Conservation (phyloP, 1,140 invertebrate species). For the Solenopsis fugax region DNA sequence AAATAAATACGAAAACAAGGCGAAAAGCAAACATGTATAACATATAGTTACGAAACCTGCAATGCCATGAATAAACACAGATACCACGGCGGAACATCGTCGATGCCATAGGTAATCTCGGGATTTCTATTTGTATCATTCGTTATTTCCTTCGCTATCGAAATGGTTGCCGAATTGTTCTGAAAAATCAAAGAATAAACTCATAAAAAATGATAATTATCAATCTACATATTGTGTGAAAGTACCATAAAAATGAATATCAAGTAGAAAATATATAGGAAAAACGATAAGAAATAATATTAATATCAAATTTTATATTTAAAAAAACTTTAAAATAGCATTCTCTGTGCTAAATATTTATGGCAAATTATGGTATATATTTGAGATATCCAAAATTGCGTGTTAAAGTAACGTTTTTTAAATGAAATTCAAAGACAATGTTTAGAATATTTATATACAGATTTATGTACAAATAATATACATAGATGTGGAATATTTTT, state of each 20-base stretch:
- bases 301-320: not conserved
- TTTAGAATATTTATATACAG: no score
- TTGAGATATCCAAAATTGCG: no score
- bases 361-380: no score
- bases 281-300: not conserved
- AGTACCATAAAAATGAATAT: not conserved
- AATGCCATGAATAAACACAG: constrained; percentile 93
- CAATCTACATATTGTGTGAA: not conserved
- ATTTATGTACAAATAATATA: no score
- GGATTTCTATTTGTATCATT: constrained; percentile 78
- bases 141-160: not conserved
- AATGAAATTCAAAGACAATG: no score
- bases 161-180: constrained; percentile 10
- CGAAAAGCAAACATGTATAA: not conserved
- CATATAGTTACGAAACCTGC: constrained; percentile 88
- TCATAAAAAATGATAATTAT: not conserved
- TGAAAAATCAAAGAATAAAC: constrained; percentile 26
- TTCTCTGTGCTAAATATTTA: no score
- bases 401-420: no score
- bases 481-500: no score
- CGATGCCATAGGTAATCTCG: constrained; percentile 92
- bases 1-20: not conserved
- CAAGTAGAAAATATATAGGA: not conserved
- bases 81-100: constrained; percentile 94
- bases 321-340: no score